Evolutionary conservation across 1,140 invertebrate genomes (phyloP).

Genomic region (Penaeus vannamei): DNA sequence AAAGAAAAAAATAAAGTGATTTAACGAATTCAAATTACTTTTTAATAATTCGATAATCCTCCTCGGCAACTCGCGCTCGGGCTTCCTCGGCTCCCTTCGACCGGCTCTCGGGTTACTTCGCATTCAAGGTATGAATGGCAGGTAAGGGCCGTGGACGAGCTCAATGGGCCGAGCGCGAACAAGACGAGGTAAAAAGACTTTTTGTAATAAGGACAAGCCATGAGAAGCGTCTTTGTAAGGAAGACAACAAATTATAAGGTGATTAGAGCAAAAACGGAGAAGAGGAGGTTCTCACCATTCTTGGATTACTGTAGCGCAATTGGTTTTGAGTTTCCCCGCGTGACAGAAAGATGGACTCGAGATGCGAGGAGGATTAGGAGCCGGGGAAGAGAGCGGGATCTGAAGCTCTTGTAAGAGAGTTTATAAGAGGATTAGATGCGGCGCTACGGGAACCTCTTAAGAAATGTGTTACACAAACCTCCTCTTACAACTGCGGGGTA

Average conservation of each 20-base stretch:
- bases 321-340: slow-evolving; percentile 3
- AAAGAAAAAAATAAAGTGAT: neutral
- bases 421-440: too few species aligned
- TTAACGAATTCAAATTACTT: too few species aligned
- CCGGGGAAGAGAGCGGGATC: neutral
- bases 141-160: slow-evolving; percentile 46
- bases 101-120: slow-evolving; percentile 37
- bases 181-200: slow-evolving; percentile 49
- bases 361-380: neutral
- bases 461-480: too few species aligned
- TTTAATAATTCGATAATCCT: neutral
- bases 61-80: too few species aligned
- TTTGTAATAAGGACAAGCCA: slow-evolving; percentile 11
- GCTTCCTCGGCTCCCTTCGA: neutral
- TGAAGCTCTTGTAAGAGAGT: too few species aligned
- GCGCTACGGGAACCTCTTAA: too few species aligned
- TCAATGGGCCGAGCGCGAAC: slow-evolving; percentile 32
- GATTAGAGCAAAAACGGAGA: slow-evolving; percentile 46
- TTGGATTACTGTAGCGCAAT: slow-evolving; percentile 48
- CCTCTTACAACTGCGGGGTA: too few species aligned
- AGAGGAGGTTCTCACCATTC: slow-evolving; percentile 45
- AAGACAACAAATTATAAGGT: slow-evolving; percentile 56
- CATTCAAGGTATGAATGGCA: slow-evolving; percentile 59
- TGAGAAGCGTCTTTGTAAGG: neutral
- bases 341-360: neutral